These are phyloP conservation scores for Pocillopora damicornis DNA, from an alignment of 64 coral and sea anemone genomes.

Conservation along the genomic window DNA sequence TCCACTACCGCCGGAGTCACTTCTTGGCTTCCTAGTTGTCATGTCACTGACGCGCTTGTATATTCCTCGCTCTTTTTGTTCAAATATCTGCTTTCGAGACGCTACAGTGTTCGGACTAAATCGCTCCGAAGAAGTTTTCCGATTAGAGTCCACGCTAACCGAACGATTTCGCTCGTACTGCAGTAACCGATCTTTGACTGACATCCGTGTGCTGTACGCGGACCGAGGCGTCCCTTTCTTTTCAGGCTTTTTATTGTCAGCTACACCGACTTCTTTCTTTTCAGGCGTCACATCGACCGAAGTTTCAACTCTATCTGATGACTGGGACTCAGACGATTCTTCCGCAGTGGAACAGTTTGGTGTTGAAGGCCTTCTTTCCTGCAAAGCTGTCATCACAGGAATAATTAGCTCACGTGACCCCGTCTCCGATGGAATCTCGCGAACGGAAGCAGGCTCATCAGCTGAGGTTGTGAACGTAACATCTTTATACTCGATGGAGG, in stretches of 20 bases:
- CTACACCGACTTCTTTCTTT: background rate
- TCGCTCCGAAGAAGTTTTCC: slow-evolving; percentile 30
- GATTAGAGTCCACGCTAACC: slow-evolving; percentile 11
- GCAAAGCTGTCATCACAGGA: slow-evolving; percentile 28
- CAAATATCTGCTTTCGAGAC: slow-evolving; percentile 53
- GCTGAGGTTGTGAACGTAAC: background rate
- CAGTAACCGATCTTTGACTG: slow-evolving; percentile 54
- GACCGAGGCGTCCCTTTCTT: background rate
- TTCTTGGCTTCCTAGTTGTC: background rate
- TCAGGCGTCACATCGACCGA: background rate
- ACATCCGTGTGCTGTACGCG: slow-evolving; percentile 24
- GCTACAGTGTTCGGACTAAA: slow-evolving; percentile 19
- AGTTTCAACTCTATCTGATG: slow-evolving; percentile 14
- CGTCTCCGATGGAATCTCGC: background rate
- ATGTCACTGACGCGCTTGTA: slow-evolving; percentile 42
- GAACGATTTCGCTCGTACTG: slow-evolving; percentile 55
- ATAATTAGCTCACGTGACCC: slow-evolving; percentile 30
- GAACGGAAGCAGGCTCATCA: background rate
- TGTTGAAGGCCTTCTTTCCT: slow-evolving; percentile 19
- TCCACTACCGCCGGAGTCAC: slow-evolving; percentile 22
- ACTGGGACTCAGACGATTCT: background rate
- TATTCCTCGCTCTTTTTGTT: slow-evolving; percentile 8
- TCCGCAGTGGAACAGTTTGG: slow-evolving; percentile 19
- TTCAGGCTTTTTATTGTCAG: background rate
- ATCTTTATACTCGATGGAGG: background rate